Conservation (phyloP, 2,888 invertebrate species). For the Pseudococcus viburni region DNA sequence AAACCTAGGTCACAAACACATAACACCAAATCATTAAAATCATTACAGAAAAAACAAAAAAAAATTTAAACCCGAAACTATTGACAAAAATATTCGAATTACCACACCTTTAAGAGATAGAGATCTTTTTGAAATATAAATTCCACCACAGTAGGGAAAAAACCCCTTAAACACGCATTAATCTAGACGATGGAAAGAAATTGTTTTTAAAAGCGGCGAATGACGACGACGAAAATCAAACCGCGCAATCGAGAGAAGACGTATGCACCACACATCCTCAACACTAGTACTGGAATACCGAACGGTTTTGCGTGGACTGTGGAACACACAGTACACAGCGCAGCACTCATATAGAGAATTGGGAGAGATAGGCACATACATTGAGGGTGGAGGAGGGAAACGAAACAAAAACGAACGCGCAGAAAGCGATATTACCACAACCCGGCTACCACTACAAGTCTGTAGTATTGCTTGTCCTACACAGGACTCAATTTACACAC, state of each 20-base stretch:
- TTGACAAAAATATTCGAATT: not conserved
- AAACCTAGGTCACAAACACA: conserved; percentile 43
- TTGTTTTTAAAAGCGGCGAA: conserved; percentile 9
- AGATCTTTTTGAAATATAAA: not conserved
- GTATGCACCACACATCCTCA: not conserved
- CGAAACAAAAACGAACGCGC: conserved; percentile 57
- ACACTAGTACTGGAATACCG: not conserved
- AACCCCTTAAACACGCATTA: conserved; percentile 46
- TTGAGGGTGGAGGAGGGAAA: not conserved
- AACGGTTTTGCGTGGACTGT: conserved; percentile 48
- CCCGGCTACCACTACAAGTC: conserved; percentile 36
- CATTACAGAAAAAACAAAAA: not conserved
- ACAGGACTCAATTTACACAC: conserved; percentile 1
- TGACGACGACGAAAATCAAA: conserved; percentile 8
- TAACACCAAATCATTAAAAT: conserved; percentile 11
- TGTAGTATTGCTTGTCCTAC: not conserved
- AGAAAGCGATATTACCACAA: conserved; percentile 55
- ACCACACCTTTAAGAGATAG: not conserved
- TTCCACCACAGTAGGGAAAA: conserved; percentile 1
- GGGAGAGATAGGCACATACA: not conserved
- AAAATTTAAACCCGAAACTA: not conserved
- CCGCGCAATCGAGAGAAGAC: not conserved
- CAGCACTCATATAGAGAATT: not conserved
- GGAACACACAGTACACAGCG: conserved; percentile 17
- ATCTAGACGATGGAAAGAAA: not conserved